Evolutionary conservation across 64 coral and sea anemone genomes (phyloP), one percentile per base, ranked within the genome.

Genomic region (Pocillopora verrucosa): DNA sequence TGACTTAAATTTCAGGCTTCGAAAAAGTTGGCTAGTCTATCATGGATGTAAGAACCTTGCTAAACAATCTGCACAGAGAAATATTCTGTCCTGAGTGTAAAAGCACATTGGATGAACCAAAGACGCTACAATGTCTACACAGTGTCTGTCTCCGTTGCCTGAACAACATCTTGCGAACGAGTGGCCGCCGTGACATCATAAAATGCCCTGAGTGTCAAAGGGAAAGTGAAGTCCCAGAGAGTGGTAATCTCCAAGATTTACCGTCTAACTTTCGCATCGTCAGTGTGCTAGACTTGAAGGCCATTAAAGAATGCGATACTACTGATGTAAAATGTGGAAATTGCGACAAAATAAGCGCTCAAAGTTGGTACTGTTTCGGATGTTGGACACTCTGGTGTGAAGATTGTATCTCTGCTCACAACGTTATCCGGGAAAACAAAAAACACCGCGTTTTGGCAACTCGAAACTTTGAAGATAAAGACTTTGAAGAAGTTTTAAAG

Each of bases 231-330:
- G 75, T 77, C 41, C 74, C 74, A 17, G 36, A 17, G 0, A 76
- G 14, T 76, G 74, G 74, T 41, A 9, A 20, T 20, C 41, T 77
- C 1, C 10, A 20, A 4, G 75, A 38, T 56, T 20, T 77, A 19
- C 75, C 75, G 17, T 56, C 75, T 19, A 77, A 77, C 75, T 77
- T 77, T 77, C 75, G 75, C 19, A 77, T 77, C 15, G 56, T 56
- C 75, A 77, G 75, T 22, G 10, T 77, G 14, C 75, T 77, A 1
- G 75, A 77, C 51, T 36, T 77, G 5, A 56, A 56, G 9, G 75
- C 75, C 3, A 77, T 77, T 17, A 77, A 77, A 20, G 75, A 77
- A 41, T 77, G 37, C 16, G 56, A 56, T 11, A 77, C 37, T 19
- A 77, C 75, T 2, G 75, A 16, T 16, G 75, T 77, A 3, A 77